Evolutionary conservation across 2,797 vertebrate genomes (phyloP), one percentile per base, ranked within the genome.

Genomic region (Tenualosa thibaudeaui): DNA sequence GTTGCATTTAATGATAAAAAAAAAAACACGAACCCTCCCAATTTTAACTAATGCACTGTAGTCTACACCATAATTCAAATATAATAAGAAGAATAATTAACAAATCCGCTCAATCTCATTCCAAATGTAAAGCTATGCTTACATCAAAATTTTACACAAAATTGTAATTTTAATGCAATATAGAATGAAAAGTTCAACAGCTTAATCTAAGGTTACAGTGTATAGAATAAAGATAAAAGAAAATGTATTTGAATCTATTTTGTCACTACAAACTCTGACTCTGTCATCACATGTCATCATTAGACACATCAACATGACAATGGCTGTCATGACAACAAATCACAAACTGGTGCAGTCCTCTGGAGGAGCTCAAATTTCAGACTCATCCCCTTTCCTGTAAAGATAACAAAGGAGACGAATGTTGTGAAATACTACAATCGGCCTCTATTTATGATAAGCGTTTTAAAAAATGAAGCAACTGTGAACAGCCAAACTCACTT

Each of bases 301-400:
- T 40, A 78, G 71, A 78, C 40, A 40, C 40, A 19, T 78, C 40
- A 78, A 78, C 37, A 78, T 46, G 68, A 71, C 37, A 40, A 40
- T 19, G 68, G 71, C 71, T 78, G 71, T 78, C 71, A 78, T 78
- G 71, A 78, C 71, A 78, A 78, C 71, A 78, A 78, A 78, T 78
- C 40, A 43, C 40, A 83, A 26, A 60, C 46, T 22, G 82, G 50
- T 82, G n/a, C 65, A 60, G 50, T 84, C 54, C 50, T 12, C 6
- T 22, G 24, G 49, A 51, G 2, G 10, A 83, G 15, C 87, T 95
- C 89, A 96, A 89, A 95, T 94, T 90, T 93, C 93, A 92, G 43
- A 89, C 62, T 93, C 90, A 1, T 91, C 89, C 7, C 0, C 58
- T 90, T 93, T 93, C 88, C 92, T 94, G 82, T 65, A 89, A 84